Evolutionary conservation across 2,797 vertebrate species (phyloP).

Genomic region (Austrolebias charrua): DNA sequence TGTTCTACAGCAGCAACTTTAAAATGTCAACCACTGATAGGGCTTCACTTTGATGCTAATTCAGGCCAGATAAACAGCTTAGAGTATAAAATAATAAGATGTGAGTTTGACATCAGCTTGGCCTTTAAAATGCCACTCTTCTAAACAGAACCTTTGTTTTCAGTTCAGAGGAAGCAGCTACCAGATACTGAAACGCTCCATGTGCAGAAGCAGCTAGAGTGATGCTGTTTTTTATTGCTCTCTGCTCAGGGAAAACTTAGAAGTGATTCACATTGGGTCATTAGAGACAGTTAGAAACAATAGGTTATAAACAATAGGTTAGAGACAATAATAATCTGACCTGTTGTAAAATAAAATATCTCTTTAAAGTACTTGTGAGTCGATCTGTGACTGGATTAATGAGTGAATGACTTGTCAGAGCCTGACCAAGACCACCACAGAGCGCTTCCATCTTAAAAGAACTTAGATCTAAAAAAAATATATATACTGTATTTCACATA

Average conservation of each 20-base stretch:
- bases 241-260: background rate
- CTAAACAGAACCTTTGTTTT: constrained; percentile 21
- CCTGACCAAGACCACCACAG: too few relatives aligned
- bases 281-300: too few relatives aligned
- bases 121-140: constrained; percentile 47
- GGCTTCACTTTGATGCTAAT: constrained; percentile 32
- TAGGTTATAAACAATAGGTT: too few relatives aligned
- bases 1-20: constrained; percentile 19
- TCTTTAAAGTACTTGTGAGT: too few relatives aligned
- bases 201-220: constrained; percentile 1
- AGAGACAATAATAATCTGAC: too few relatives aligned
- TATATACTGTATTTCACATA: too few relatives aligned
- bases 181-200: constrained; percentile 10
- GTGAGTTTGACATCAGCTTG: constrained; percentile 28
- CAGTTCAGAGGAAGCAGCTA: constrained; percentile 11
- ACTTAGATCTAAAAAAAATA: too few relatives aligned
- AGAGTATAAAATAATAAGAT: constrained; percentile 45
- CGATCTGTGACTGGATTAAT: too few relatives aligned
- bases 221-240: constrained; percentile 12
- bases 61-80: constrained; percentile 44
- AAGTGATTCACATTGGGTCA: too few relatives aligned
- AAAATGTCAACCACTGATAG: constrained; percentile 40
- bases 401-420: too few relatives aligned
- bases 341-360: too few relatives aligned
- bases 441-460: too few relatives aligned